A percentile compares a stretch with the other conserved stretches of the same genome.
phyloP scores from a whole-genome alignment of 2,888 invertebrate species.

The Stenotaenia linearis region DNA sequence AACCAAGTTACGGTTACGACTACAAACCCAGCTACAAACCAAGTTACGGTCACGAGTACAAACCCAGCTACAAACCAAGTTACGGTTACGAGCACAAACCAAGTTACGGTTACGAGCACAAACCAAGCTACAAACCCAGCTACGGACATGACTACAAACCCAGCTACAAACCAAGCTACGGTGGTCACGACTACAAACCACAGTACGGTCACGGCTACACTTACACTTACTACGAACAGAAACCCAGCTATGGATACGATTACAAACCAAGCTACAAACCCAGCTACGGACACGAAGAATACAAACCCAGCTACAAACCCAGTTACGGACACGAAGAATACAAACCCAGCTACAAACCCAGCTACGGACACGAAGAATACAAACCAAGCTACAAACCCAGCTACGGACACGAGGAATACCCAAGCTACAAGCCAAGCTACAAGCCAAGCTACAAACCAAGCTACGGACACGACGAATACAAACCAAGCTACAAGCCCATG shows the following conservation, averaged over 20 bases:
- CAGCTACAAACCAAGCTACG: constrained; percentile 21
- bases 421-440: constrained; percentile 21
- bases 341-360: constrained; percentile 29
- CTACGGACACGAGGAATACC: constrained; percentile 17
- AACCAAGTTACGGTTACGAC: constrained; percentile 15
- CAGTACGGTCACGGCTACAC: constrained; percentile 8
- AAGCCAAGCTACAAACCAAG: constrained; percentile 24
- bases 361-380: constrained; percentile 5
- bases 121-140: constrained; percentile 28
- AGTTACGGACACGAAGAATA: constrained; percentile 22
- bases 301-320: constrained; percentile 27
- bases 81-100: constrained; percentile 12
- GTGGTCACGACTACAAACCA: constrained; percentile 19
- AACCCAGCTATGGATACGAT: constrained; percentile 28
- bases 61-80: constrained; percentile 27
- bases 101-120: constrained; percentile 1
- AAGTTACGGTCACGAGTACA: not conserved
- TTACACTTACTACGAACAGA: constrained; percentile 13
- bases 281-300: not conserved
- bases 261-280: constrained; percentile 31
- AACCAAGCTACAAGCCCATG: constrained; percentile 28
- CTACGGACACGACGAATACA: constrained; percentile 7
- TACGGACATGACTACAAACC: constrained; percentile 13
- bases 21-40: constrained; percentile 26
- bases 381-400: constrained; percentile 22